A percentile compares a stretch with the other conserved stretches of the same genome.
These are phyloP conservation scores for Drosophila koepferae DNA, from an alignment of 2,888 invertebrate species.

Conservation along the genomic window DNA sequence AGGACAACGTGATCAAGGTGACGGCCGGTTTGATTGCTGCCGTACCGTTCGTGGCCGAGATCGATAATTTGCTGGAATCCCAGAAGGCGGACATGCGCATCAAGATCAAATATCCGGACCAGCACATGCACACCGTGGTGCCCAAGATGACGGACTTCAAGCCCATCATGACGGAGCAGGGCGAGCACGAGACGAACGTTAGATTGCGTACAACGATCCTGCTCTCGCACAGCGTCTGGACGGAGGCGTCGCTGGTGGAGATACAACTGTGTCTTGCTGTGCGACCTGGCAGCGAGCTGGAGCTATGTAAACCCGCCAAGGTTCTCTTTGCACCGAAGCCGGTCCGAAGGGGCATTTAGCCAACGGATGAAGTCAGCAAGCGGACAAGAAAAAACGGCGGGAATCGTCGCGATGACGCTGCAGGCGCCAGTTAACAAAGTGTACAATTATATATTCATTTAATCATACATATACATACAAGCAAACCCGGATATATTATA, in stretches of 20 bases:
- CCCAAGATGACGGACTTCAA: constrained; percentile 92
- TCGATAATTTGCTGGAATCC: constrained; percentile 91
- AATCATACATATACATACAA: constrained; percentile 10
- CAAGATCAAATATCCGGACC: constrained; percentile 96
- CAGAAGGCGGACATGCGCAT: constrained; percentile 90
- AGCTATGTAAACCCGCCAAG: constrained; percentile 94
- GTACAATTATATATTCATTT: constrained; percentile 21
- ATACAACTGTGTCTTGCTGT: constrained; percentile 92
- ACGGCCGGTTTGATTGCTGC: constrained; percentile 96
- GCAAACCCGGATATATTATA: constrained; percentile 1
- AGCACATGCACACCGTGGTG: constrained; percentile 92
- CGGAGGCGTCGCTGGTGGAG: constrained; percentile 95
- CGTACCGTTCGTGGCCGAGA: constrained; percentile 94
- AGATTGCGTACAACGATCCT: constrained; percentile 94
- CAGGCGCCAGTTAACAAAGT: constrained; percentile 13
- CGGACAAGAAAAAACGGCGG: background rate
- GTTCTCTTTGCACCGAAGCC: constrained; percentile 95
- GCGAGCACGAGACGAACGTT: constrained; percentile 85
- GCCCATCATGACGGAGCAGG: constrained; percentile 87
- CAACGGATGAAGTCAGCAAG: background rate
- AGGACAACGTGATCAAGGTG: constrained; percentile 93
- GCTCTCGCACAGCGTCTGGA: constrained; percentile 94
- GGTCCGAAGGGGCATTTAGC: constrained; percentile 91
- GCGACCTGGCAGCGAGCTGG: constrained; percentile 87
- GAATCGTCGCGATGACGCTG: background rate